These are phyloP conservation scores for Cacatua alba DNA, from an alignment of 2,113 vertebrate species.

Conservation along the genomic window DNA sequence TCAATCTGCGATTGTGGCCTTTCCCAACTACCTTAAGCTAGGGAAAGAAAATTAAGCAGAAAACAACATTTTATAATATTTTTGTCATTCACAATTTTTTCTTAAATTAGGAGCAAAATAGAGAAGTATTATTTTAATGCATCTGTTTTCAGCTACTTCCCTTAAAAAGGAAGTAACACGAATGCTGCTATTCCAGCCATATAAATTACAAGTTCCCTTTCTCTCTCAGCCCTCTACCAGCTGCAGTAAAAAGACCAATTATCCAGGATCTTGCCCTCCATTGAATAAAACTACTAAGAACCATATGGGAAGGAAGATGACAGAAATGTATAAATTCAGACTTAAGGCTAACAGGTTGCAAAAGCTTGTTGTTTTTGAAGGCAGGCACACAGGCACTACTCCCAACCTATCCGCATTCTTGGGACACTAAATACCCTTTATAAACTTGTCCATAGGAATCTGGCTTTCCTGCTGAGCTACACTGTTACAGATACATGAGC, in stretches of 20 bases:
- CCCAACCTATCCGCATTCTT: background rate
- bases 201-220: background rate
- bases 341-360: background rate
- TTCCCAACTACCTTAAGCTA: background rate
- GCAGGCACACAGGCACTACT: background rate
- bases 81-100: background rate
- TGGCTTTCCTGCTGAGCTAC: background rate
- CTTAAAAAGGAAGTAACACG: background rate
- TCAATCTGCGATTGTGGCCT: background rate
- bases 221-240: background rate
- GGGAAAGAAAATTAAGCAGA: background rate
- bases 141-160: background rate
- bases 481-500: background rate
- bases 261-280: background rate
- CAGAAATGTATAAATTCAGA: background rate
- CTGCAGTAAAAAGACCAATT: background rate
- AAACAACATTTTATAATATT: background rate
- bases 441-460: background rate
- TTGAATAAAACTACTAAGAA: background rate
- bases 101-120: background rate
- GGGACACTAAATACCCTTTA: background rate
- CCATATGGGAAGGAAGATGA: background rate
- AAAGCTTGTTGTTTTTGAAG: background rate
- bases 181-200: background rate
- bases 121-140: background rate